Percentiles rank a stretch among this genome's conserved stretches.
phyloP scores from a whole-genome alignment of 2,797 vertebrate species.

The Staurois parvus region DNA sequence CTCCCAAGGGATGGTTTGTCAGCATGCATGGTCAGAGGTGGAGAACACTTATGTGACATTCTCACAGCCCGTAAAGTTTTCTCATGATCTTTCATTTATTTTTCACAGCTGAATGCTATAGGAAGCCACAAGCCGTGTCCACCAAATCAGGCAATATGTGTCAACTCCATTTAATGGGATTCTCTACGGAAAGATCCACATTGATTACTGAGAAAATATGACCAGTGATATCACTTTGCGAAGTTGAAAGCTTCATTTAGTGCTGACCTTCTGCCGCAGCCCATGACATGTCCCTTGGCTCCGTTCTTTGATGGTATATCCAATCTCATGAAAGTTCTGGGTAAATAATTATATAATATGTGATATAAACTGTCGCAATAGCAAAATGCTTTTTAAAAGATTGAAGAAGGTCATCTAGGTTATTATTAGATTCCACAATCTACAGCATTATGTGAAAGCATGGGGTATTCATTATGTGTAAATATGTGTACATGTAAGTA shows the following conservation, averaged over 20 bases:
- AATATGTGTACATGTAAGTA: not conserved
- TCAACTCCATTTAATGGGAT: constrained; percentile 13
- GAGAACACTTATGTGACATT: constrained; percentile 7
- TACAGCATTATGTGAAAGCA: not conserved
- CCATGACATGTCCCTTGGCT: not conserved
- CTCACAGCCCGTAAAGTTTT: not conserved
- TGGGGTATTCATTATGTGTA: not conserved
- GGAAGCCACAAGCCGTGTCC: not conserved
- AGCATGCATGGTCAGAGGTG: constrained; percentile 31
- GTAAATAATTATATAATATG: constrained; percentile 1
- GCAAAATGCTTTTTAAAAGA: not conserved
- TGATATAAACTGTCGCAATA: not conserved
- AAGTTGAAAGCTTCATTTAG: constrained; percentile 32
- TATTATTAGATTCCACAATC: not conserved
- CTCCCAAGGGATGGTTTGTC: not conserved
- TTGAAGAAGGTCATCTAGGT: not conserved
- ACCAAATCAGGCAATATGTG: constrained; percentile 19
- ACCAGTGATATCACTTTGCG: not conserved
- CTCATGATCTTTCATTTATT: constrained; percentile 30
- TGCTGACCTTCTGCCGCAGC: not conserved
- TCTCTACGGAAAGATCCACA: constrained; percentile 10
- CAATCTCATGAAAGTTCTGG: not conserved
- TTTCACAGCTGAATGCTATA: constrained; percentile 25
- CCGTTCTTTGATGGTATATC: not conserved
- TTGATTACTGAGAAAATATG: constrained; percentile 13